phyloP scores from a whole-genome alignment of 2,797 vertebrate genomes.

The Sebastes trivittatus region DNA sequence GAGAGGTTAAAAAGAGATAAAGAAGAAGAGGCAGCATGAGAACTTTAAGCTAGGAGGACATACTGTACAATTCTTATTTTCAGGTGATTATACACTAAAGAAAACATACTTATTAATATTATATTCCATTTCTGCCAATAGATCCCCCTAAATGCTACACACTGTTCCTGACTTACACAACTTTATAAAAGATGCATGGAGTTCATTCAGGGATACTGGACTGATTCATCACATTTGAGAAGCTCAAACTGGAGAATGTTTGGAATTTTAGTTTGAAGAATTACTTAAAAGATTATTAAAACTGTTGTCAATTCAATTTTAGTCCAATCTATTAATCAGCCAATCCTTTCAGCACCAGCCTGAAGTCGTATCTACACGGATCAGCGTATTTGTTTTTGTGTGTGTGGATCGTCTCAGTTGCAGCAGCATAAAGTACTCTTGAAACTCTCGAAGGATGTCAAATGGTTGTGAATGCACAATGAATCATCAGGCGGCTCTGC shows the following conservation, averaged over 20 bases:
- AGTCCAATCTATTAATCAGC: background rate
- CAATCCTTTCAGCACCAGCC: background rate
- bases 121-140: too few species aligned
- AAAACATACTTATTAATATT: too few species aligned
- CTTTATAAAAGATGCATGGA: background rate
- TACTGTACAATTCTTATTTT: background rate
- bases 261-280: background rate
- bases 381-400: background rate
- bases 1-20: constrained; percentile 9
- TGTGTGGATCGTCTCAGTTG: constrained; percentile 31
- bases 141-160: too few species aligned
- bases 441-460: constrained; percentile 49
- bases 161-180: background rate
- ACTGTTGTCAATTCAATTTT: background rate
- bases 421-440: constrained; percentile 35
- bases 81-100: too few species aligned
- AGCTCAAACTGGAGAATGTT: background rate
- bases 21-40: constrained; percentile 26
- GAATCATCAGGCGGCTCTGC: constrained; percentile 58
- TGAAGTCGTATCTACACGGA: background rate
- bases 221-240: background rate
- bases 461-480: constrained; percentile 55
- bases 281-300: background rate
- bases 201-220: background rate
- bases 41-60: constrained; percentile 10